phyloP scores from a whole-genome alignment of 2,113 vertebrate genomes.

The Vulpes ferrilata region DNA sequence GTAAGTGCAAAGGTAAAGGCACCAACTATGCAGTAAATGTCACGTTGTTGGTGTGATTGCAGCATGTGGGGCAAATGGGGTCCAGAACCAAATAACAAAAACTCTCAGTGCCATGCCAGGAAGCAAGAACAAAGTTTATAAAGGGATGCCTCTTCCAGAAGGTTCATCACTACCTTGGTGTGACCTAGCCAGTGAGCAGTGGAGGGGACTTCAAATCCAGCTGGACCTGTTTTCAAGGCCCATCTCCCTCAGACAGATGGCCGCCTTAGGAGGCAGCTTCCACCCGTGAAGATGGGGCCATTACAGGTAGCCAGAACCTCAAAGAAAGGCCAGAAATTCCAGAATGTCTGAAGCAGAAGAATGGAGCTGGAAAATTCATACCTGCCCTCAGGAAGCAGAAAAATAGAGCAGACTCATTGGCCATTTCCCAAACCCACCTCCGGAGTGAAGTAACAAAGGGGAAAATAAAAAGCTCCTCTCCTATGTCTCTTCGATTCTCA shows the following conservation, averaged over 20 bases:
- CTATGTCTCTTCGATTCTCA: not conserved
- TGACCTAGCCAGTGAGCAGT: not conserved
- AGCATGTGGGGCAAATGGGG: accelerated
- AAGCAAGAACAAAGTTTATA: not conserved
- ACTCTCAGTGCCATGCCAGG: not conserved
- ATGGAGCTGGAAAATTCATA: not conserved
- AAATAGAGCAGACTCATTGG: too few species aligned
- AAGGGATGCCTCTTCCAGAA: not conserved
- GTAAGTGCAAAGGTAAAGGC: not conserved
- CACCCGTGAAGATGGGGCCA: not conserved
- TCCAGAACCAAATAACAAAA: not conserved
- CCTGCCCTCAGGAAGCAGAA: not conserved
- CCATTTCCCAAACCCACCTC: not conserved
- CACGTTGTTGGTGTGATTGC: not conserved
- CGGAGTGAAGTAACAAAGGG: not conserved
- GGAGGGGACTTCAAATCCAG: not conserved
- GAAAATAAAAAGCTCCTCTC: not conserved
- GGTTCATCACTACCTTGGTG: accelerated
- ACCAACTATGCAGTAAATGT: accelerated
- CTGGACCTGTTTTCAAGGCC: not conserved
- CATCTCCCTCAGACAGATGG: not conserved
- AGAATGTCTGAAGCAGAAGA: not conserved
- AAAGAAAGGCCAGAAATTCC: not conserved
- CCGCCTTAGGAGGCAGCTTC: not conserved
- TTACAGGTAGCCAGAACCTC: not conserved